A percentile compares a stretch with the other conserved stretches of the same genome.
Conservation (phyloP, 2,888 invertebrate genomes). For the Drosophila rubida region DNA sequence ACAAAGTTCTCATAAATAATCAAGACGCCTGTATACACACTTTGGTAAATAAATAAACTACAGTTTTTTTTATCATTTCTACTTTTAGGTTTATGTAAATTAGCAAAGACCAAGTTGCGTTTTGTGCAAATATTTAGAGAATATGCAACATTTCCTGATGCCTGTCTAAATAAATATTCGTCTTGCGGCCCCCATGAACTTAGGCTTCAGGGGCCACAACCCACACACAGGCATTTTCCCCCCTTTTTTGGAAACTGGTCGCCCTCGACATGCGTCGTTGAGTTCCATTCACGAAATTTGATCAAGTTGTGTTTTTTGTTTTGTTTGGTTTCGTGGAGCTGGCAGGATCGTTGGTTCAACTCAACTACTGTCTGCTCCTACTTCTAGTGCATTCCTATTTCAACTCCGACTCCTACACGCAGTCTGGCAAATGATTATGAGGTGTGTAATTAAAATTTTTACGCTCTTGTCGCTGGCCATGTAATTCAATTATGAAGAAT, state of each 20-base stretch:
- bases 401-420: constrained; percentile 22
- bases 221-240: constrained; percentile 30
- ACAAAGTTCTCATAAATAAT: background rate
- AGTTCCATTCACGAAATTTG: constrained; percentile 66
- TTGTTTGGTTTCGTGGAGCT: background rate
- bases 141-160: constrained; percentile 51
- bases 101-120: background rate
- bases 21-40: too few relatives aligned
- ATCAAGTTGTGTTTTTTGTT: constrained; percentile 47
- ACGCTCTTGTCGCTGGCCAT: constrained; percentile 71
- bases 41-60: background rate
- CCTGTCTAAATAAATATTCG: constrained; percentile 63
- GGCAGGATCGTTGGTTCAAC: constrained; percentile 6
- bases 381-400: background rate
- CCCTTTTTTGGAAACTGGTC: background rate
- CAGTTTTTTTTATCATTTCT: background rate
- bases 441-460: constrained; percentile 82
- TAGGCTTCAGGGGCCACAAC: constrained; percentile 13
- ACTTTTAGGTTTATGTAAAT: background rate
- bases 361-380: background rate
- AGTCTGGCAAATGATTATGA: constrained; percentile 78
- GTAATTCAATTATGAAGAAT: constrained; percentile 80
- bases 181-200: constrained; percentile 30
- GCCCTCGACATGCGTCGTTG: constrained; percentile 59
- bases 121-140: constrained; percentile 30